These are phyloP conservation scores for Mormyrops boulengeri DNA, from an alignment of 2,797 vertebrate genomes.

Conservation along the genomic window DNA sequence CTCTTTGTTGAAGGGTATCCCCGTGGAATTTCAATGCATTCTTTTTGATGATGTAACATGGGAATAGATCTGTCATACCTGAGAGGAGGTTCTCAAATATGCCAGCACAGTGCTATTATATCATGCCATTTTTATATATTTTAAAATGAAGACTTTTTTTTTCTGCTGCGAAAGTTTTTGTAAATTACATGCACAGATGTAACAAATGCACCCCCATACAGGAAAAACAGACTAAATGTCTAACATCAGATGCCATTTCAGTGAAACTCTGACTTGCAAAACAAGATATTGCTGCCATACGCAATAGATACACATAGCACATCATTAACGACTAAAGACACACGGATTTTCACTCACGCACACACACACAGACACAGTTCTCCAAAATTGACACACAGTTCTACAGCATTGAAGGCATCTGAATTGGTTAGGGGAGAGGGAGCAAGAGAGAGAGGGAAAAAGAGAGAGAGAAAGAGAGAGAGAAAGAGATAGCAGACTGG, in stretches of 20 bases:
- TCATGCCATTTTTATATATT: background rate
- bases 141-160: background rate
- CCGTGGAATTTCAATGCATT: background rate
- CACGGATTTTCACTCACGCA: background rate
- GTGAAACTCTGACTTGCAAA: background rate
- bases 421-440: conserved; percentile 36
- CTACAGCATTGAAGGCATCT: background rate
- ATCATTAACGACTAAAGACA: background rate
- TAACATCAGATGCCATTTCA: background rate
- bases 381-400: too few relatives aligned
- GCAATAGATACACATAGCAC: background rate
- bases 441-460: conserved; percentile 13
- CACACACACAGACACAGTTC: background rate
- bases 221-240: background rate
- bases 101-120: background rate
- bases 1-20: background rate
- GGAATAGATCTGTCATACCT: background rate
- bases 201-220: background rate
- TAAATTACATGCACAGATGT: background rate
- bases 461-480: conserved; percentile 26
- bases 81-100: background rate
- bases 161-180: background rate
- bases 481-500: conserved; percentile 4
- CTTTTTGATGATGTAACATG: background rate
- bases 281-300: background rate